Percentiles rank a stretch among this genome's conserved stretches.
These are phyloP conservation scores for Ambastaia sidthimunki DNA, from an alignment of 2,797 vertebrate genomes.

Conservation along the genomic window DNA sequence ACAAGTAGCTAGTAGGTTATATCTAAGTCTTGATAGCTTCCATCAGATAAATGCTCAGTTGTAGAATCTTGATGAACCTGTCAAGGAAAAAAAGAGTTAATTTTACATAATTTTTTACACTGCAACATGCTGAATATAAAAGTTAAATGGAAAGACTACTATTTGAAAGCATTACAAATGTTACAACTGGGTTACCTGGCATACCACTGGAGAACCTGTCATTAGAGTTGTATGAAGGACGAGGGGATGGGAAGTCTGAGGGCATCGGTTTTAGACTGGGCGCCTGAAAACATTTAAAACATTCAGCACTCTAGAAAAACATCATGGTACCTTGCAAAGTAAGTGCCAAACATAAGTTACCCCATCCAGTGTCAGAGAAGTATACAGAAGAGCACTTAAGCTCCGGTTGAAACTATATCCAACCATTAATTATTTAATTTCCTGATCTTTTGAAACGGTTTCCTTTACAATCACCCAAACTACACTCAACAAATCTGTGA, in stretches of 20 bases:
- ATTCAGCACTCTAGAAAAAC: not conserved
- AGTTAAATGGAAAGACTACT: not conserved
- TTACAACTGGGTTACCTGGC: constrained; percentile 38
- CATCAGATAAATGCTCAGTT: constrained; percentile 63
- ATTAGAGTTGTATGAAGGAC: constrained; percentile 54
- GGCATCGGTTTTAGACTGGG: constrained; percentile 56
- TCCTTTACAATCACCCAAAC: not conserved
- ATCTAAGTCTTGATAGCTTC: not conserved
- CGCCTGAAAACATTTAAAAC: constrained; percentile 59
- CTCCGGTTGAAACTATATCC: not conserved
- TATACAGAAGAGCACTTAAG: not conserved
- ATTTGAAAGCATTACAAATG: not conserved
- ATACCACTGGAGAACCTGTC: constrained; percentile 65
- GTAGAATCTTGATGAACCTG: constrained; percentile 74
- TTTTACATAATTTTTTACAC: not conserved
- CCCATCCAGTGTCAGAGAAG: constrained; percentile 10
- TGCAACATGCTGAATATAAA: not conserved
- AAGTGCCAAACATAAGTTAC: not conserved
- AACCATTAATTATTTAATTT: not conserved
- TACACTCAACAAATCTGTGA: not conserved
- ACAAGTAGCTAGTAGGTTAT: not conserved
- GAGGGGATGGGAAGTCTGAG: constrained; percentile 49
- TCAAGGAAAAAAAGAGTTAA: constrained; percentile 18
- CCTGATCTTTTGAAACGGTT: not conserved
- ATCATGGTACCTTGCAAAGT: not conserved